Evolutionary conservation across 2,888 invertebrate genomes (phyloP), one percentile per base, ranked within the genome.

Genomic region (Fragum fragum): DNA sequence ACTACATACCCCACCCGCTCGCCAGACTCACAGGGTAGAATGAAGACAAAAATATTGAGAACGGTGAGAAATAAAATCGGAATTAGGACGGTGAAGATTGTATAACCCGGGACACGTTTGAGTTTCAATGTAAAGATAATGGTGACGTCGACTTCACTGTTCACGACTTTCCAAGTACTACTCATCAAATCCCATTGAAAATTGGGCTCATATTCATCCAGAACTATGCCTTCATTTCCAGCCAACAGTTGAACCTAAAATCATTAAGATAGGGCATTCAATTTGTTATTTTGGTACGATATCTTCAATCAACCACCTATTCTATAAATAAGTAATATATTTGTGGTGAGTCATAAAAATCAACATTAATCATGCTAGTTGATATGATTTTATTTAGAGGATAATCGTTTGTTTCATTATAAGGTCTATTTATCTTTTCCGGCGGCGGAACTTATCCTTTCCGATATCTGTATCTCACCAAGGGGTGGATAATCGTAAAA

Each of bases 11-110:
- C 71, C 16, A 29, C 71, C 29, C 71, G 26, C 29, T 72, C 71
- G 2, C 71, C 71, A 1, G 53, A 53, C 26, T 72, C 71, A 57
- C 71, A 72, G 1, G 71, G 71, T n/a, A 72, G 23, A 39, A 72
- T 26, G 32, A 72, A 72, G 16, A 72, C 71, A 55, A 53, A 72
- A 3, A 57, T 55, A 21, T 72, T 72, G 14, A 72, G 29, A 32
- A 28, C n/a, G 0, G 55, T 36, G 1, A 72, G 52, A 1, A 72
- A 21, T 9, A 57, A 28, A 11, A 72, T n/a, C 18, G 71, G 71
- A 11, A 72, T 29, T 0, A 72, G 28, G 21, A 42, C 28, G 1
- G 68, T 47, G 26, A 68, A 47, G 9, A 68, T 39, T 16, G 23
- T 28, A 28, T 68, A 68, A 42, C 42, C 21, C 7, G 68, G 68